Base-by-base conservation (phyloP, 2,888 invertebrate species). In the Drosophila atripex region DNA sequence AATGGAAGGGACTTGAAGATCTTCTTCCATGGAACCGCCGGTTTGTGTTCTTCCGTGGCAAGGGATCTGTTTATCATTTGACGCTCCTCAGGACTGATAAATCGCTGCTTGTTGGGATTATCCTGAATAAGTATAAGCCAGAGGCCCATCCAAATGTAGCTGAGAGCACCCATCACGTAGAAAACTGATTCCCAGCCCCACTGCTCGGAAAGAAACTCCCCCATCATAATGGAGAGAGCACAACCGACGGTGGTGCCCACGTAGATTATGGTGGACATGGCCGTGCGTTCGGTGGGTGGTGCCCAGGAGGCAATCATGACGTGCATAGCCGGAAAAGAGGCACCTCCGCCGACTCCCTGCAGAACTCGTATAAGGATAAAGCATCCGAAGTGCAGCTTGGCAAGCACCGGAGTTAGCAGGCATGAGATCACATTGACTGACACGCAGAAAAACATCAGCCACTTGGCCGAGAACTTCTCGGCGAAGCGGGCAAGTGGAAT, bases 271-370 rank as follows among this genome's bases (percentile, higher is more conserved):
- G 97, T 95, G 2, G 97, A 96, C 92, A 98, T 94, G 28, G 96
- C 94, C 76, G 96, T 95, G 52, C 97, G 94, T 91, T 98, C 98
- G 25, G 94, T 93, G 0, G 97, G 97, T 1, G 98, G 98, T 0
- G 97, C 96, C 98, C 98, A 98, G 59, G 95, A 94, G 0, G 97
- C 95, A 54, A 91, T 90, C 92, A 98, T 92, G 3, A 96, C 95
- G 90, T 98, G 97, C 95, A 97, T 96, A 0, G 97, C 96, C 0
- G 98, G 98, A 86, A 98, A 97, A 0, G 96, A 96, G 4, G 97
- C 96, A 1, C 96, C 97, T 8, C 92, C 92, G 11, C 92, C 92
- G 46, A 97, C 93, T 1, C 97, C 97, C 89, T 97, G 95, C 0
- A 94, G 92, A n/a, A 95, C 90, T 69, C 97, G 93, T 93, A 97